Evolutionary conservation across 2,888 invertebrate species (phyloP).

Genomic region (Dastarcus helophoroides): DNA sequence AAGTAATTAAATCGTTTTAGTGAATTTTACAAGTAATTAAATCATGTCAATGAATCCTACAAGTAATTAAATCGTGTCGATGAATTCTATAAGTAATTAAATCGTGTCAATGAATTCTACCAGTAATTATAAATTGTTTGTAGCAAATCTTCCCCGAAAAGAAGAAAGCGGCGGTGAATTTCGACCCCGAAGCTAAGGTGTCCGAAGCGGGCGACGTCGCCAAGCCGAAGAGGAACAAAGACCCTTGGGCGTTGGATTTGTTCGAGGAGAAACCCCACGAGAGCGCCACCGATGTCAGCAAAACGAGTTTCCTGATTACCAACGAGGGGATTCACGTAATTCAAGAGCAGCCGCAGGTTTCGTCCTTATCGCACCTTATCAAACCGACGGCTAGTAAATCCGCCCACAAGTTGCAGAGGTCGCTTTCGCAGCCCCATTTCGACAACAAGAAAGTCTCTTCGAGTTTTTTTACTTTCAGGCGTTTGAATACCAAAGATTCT

Average conservation of each 20-base stretch:
- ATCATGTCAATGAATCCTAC: too few species aligned
- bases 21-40: too few species aligned
- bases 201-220: too few species aligned
- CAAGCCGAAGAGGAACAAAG: conserved; percentile 18
- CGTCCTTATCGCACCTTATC: conserved; percentile 11
- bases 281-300: conserved; percentile 15
- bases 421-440: conserved; percentile 31
- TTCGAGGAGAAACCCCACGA: conserved; percentile 23
- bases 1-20: too few species aligned
- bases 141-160: background rate
- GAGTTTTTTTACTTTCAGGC: too few species aligned
- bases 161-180: conserved; percentile 9
- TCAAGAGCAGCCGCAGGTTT: conserved; percentile 16
- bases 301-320: conserved; percentile 26
- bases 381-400: conserved; percentile 14
- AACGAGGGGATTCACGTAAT: conserved; percentile 29
- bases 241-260: conserved; percentile 32
- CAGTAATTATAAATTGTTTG: too few species aligned
- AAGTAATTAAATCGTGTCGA: too few species aligned
- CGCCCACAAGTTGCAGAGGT: conserved; percentile 26
- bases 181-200: too few species aligned
- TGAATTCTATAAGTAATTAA: too few species aligned
- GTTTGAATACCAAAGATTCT: too few species aligned
- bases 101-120: too few species aligned
- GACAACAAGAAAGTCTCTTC: conserved; percentile 8